Evolutionary conservation across 2,113 vertebrate genomes (phyloP), one percentile per base, ranked within the genome.

Genomic region (Malurus cyaneus): DNA sequence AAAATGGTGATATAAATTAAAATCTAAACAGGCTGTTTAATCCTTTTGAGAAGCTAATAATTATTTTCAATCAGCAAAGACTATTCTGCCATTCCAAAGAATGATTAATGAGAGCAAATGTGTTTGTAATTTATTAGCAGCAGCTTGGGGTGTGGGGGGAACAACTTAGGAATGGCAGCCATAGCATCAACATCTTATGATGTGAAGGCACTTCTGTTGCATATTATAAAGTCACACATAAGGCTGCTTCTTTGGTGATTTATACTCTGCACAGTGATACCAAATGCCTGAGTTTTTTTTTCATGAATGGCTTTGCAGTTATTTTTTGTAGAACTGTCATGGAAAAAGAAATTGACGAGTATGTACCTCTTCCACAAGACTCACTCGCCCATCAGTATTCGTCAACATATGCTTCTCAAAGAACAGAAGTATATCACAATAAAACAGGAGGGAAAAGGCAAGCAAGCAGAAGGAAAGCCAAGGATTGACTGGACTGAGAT

Each of bases 31-130:
- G 92, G 92, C 92, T 94, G 92, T 97, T 98, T 97, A 97, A 97
- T 97, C 92, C 96, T 97, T 97, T 96, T 88, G 94, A 98, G 96
- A 97, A 96, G 89, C 78, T 97, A 96, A 97, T 97, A 97, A 98
- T 98, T 97, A 97, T 97, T 98, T 97, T 97, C 96, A 98, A 97
- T 97, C 97, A 97, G 89, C 89, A 95, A 98, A 94, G 92, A 97
- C 96, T 95, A 95, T 96, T 97, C 96, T 97, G 95, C 92, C 94
- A 95, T 97, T 95, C 96, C 95, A 96, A 94, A 97, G 94, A 97
- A 97, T 97, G 97, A 97, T 96, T 97, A 98, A 98, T 96, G 95
- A 97, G 92, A 91, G 80, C 82, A 97, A 97, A 94, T 96, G 92
- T 96, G 88, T 96, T 95, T 97, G 95, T 83, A 97, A 96, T 95